A percentile compares a stretch with the other conserved stretches of the same genome.
Evolutionary conservation across 2,113 vertebrate species (phyloP).

Genomic region (Ceyx margarethae): DNA sequence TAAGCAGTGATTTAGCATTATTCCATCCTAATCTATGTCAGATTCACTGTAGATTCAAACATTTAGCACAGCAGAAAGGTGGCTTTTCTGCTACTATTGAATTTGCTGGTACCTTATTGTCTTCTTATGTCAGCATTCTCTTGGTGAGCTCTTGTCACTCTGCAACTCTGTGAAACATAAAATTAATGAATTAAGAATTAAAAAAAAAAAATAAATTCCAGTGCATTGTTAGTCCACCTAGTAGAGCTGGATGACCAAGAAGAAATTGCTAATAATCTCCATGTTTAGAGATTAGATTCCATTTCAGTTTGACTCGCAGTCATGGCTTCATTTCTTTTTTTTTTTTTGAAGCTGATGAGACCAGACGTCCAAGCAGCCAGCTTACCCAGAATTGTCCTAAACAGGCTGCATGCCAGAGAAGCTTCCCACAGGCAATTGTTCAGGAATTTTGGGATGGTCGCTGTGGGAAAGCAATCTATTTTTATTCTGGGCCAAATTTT

Average conservation of each 20-base stretch:
- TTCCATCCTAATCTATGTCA: slow-evolving; percentile 20
- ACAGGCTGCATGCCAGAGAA: neutral
- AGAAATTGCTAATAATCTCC: neutral
- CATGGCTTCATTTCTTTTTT: neutral
- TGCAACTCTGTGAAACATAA: neutral
- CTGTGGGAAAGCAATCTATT: slow-evolving; percentile 28
- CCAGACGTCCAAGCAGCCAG: neutral
- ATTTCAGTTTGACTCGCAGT: neutral
- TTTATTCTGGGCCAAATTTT: slow-evolving; percentile 5
- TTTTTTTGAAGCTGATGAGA: neutral
- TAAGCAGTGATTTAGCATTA: neutral
- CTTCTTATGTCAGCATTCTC: neutral
- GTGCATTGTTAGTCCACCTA: neutral
- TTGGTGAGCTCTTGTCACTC: neutral
- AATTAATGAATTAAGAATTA: neutral
- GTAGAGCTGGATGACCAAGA: neutral
- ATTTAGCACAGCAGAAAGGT: neutral
- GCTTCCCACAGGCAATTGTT: slow-evolving; percentile 5
- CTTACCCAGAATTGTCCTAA: slow-evolving; percentile 5
- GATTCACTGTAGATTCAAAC: neutral
- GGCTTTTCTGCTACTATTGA: slow-evolving; percentile 7
- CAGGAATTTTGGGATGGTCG: slow-evolving; percentile 33
- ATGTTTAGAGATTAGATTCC: neutral
- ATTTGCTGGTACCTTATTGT: neutral
- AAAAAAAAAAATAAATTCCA: neutral